Base-by-base conservation (phyloP, 2,797 vertebrate species). In the Sylvia borin region DNA sequence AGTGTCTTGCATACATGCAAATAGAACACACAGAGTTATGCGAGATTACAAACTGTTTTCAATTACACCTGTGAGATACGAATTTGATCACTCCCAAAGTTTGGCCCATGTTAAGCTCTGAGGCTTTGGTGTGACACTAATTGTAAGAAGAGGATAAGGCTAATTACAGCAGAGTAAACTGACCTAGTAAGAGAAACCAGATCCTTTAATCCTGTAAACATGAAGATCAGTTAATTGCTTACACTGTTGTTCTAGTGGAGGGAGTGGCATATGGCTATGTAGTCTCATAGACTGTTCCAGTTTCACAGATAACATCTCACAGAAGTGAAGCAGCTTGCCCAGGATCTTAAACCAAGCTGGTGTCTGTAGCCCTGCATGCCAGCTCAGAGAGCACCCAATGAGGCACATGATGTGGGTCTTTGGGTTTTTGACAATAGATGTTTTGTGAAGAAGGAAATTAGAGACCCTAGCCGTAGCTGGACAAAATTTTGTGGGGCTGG, bases 111-210 rank as follows among this genome's bases (percentile, higher is more conserved):
- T 62, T 79, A 81, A 91, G 36, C n/a, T 88, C 72, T 55, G 72
- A 72, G 64, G 27, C 62, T 93, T 88, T 88, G 20, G 34, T 88
- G 68, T 75, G 42, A 65, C 45, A 43, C 43, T 94, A 92, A 85
- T 72, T 75, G 48, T 80, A 78, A 92, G 42, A 86, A 5, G 51
- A 88, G 62, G 87, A 74, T 93, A 74, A 90, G 34, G 73, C 58
- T 95, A 96, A 94, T 96, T 92, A 85, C 85, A 85, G 47, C 57
- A 92, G 65, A 53, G 85, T 91, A 93, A 95, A 92, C 73, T 95
- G 85, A 90, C 65, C 82, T 77, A 47, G 51, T 77, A 80, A 80
- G 61, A 77, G 81, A 91, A 92, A 87, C 27, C 50, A 74, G 88
- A 91, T 94, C 90, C 72, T 68, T 90, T 94, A 96, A 95, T 94